Conservation (phyloP, 2,113 vertebrate species). For the Hippocampus guttulatus region DNA sequence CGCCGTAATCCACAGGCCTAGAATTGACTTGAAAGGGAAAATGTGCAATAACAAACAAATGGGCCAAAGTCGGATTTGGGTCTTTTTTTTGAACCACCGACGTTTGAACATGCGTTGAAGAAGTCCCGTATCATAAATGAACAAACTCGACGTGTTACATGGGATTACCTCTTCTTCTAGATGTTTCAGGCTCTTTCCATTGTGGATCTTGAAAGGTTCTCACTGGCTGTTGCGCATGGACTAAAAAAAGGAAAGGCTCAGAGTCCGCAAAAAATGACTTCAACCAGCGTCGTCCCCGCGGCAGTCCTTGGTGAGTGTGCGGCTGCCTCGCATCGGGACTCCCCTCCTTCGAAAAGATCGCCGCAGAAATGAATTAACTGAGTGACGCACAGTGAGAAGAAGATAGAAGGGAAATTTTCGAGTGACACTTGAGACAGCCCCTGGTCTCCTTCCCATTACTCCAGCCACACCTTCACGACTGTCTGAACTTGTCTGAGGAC, state of each 20-base stretch:
- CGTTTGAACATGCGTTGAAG: not conserved
- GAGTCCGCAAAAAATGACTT: not conserved
- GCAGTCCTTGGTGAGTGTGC: not conserved
- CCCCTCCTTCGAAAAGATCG: not conserved
- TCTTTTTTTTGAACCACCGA: not conserved
- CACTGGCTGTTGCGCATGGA: no score
- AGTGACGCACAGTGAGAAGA: not conserved
- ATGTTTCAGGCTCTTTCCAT: conserved; percentile 15
- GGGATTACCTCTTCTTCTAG: conserved; percentile 9
- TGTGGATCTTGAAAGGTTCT: no score
- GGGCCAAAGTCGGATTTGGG: not conserved
- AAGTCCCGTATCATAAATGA: not conserved
- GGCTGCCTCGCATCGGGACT: not conserved
- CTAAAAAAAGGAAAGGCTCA: not conserved
- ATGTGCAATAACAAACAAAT: not conserved
- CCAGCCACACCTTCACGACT: conserved; percentile 56
- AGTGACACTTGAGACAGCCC: conserved; percentile 2
- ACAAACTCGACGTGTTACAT: not conserved
- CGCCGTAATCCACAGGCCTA: not conserved
- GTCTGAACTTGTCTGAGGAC: conserved; percentile 32
- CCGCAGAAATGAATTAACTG: not conserved
- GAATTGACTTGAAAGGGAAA: not conserved
- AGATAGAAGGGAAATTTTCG: conserved; percentile 1
- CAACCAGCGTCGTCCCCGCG: not conserved
- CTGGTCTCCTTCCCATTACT: conserved; percentile 14